Base-by-base conservation (phyloP, 1,140 invertebrate genomes). In the Pseudachorutes palmiensis region DNA sequence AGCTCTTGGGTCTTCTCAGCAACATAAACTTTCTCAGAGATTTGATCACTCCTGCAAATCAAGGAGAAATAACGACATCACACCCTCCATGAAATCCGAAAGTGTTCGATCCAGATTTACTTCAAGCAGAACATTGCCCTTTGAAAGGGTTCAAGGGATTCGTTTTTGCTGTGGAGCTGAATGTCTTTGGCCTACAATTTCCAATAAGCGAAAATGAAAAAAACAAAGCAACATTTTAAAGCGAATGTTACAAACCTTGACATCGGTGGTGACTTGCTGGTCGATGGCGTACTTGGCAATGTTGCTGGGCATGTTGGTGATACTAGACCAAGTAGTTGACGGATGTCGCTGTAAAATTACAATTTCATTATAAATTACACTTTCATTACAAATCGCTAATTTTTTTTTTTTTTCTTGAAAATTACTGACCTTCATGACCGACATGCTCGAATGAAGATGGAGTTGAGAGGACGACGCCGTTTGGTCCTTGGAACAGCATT, bases 221-320 rank as follows among this genome's bases (percentile, higher is more conserved):
- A 26, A 32, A 36, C 3, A 5, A 14, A 51, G 22, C 26, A 49
- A 59, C 28, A 22, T 30, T 24, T 45, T 48, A 48, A 57, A 63
- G 31, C 1, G 26, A 45, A n/a, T 24, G 41, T 41, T 16, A 45
- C 19, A 19, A 57, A 59, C 67, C 51, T 68, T 68, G 3, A 55
- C 26, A 68, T 70, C 69, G 22, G 30, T 31, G 9, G 22, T 30
- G 26, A 68, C 26, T 33, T 57, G 29, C 14, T 24, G 45, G 33
- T 71, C 70, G 36, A 71, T 71, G 1, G 66, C 70, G 41, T 57
- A 48, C 1, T 55, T n/a, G 0, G 66, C 51, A 1, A 71, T 68
- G 5, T 68, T 66, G 33, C 41, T 58, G 0, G 70, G 70, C 63
- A 71, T 71, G 45, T 58, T 71, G 19, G 57, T 68, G 2, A 71